A percentile compares a stretch with the other conserved stretches of the same genome.
Evolutionary conservation across 2,797 vertebrate genomes (phyloP).

Genomic region (Stomatorhinus walkeri): DNA sequence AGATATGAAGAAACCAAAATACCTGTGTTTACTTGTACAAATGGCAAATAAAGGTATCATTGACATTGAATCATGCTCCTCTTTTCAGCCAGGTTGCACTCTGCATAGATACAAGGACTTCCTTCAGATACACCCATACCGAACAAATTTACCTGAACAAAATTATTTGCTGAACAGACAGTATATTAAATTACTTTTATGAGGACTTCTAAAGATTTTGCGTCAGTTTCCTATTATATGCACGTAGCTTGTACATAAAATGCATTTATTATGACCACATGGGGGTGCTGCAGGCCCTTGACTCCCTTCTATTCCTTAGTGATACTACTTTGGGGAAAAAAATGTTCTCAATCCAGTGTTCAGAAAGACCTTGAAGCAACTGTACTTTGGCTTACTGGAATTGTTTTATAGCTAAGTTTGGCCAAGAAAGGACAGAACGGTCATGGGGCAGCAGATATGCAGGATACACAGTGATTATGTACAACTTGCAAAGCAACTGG

Average conservation of each 20-base stretch:
- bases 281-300: slow-evolving; percentile 12
- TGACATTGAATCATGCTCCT: neutral
- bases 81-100: neutral
- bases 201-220: neutral
- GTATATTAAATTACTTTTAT: neutral
- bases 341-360: neutral
- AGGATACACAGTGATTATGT: neutral
- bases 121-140: neutral
- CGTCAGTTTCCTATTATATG: neutral
- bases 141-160: neutral
- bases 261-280: neutral
- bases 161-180: neutral
- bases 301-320: neutral
- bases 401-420: neutral
- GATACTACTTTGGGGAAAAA: neutral
- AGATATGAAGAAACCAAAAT: neutral
- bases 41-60: neutral
- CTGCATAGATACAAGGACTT: neutral
- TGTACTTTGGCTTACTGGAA: neutral
- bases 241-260: neutral
- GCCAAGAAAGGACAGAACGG: neutral
- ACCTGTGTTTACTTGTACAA: neutral
- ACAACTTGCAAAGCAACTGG: neutral
- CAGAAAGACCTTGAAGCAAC: neutral
- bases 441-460: neutral